These are phyloP conservation scores for Ameiurus melas DNA, from an alignment of 2,113 vertebrate genomes.

Conservation along the genomic window DNA sequence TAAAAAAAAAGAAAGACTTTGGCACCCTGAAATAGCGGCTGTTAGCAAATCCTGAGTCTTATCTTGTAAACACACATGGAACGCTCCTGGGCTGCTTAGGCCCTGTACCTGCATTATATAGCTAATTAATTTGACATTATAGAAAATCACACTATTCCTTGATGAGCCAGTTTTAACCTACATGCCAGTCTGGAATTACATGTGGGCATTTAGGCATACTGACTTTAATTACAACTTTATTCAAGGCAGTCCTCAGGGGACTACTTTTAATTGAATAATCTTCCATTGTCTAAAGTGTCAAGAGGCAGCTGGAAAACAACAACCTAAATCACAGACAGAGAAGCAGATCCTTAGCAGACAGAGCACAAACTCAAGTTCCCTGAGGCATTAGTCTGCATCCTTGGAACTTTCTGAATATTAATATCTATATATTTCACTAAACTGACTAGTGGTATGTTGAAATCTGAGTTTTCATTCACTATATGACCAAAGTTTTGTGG, in stretches of 20 bases:
- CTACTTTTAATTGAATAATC: slow-evolving; percentile 33
- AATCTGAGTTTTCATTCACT: background rate
- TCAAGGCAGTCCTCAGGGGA: slow-evolving; percentile 29
- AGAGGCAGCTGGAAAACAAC: slow-evolving; percentile 8
- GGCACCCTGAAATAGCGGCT: background rate
- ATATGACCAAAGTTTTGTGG: background rate
- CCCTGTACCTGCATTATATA: slow-evolving; percentile 44
- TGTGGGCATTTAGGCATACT: slow-evolving; percentile 8
- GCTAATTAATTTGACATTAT: slow-evolving; percentile 49
- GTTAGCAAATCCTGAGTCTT: slow-evolving; percentile 4
- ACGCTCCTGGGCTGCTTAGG: slow-evolving; percentile 25
- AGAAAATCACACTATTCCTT: slow-evolving; percentile 33
- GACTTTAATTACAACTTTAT: slow-evolving; percentile 45
- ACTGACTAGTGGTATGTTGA: background rate
- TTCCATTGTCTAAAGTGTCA: slow-evolving; percentile 21
- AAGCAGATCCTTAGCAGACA: background rate
- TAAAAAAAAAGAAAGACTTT: background rate
- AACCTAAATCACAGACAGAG: background rate
- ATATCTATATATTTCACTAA: background rate
- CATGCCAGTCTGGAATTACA: background rate
- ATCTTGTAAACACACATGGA: slow-evolving; percentile 36
- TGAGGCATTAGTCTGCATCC: background rate
- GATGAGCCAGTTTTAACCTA: slow-evolving; percentile 46
- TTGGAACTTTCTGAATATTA: background rate
- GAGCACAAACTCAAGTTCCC: background rate